A percentile compares a stretch with the other conserved stretches of the same genome.
phyloP scores from a whole-genome alignment of 2,113 vertebrate genomes.

The Turdus rufiventris region DNA sequence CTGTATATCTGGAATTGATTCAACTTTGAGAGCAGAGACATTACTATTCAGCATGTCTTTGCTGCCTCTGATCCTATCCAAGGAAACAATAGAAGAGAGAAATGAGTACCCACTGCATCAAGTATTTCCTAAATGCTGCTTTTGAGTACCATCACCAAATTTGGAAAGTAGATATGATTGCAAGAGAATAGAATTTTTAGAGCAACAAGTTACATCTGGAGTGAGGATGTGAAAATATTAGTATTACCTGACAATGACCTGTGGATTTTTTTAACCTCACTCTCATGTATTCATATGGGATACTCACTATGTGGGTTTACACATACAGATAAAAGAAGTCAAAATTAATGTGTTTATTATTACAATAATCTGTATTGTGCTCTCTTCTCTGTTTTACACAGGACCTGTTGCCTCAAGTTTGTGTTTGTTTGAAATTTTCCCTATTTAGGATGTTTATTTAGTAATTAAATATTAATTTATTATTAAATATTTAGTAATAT shows the following conservation, averaged over 20 bases:
- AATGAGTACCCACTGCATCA: not conserved
- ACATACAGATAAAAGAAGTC: not conserved
- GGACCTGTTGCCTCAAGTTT: not conserved
- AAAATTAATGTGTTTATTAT: not conserved
- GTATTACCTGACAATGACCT: not conserved
- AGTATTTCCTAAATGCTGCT: not conserved
- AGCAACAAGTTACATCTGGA: not conserved
- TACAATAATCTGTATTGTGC: not conserved
- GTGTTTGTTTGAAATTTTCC: not conserved
- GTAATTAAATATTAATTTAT: not conserved
- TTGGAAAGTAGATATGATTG: not conserved
- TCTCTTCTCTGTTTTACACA: not conserved
- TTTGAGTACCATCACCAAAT: not conserved
- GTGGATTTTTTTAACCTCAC: not conserved
- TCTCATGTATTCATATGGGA: not conserved
- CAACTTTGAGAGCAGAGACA: not conserved
- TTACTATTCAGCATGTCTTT: not conserved
- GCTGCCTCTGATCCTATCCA: not conserved
- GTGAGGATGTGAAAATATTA: not conserved
- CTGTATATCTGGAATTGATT: not conserved
- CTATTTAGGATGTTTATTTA: not conserved
- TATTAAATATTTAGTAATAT: not conserved
- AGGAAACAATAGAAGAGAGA: not conserved
- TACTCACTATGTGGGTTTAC: not conserved
- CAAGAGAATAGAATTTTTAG: not conserved